Base-by-base conservation (phyloP, 2,797 vertebrate species). In the Moxostoma hubbsi region DNA sequence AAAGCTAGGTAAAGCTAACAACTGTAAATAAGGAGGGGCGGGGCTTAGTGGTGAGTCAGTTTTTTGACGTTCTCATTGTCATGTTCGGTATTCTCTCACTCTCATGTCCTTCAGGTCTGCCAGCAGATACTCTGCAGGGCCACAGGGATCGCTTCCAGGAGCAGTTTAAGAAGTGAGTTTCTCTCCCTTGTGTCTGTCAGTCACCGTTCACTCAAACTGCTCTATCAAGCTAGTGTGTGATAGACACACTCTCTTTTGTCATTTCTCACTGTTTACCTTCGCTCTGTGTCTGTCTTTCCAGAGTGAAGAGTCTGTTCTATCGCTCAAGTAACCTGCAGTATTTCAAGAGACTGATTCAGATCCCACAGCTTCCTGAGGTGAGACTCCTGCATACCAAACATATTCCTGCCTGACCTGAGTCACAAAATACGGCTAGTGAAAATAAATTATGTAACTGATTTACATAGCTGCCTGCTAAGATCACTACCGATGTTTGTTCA, bases 281-380 rank as follows among this genome's bases (percentile, higher is more conserved):
- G 53, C 67, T 43, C 61, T 46, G 7, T 53, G 7, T 74, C 13
- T 71, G 45, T 58, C 81, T 50, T 5, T 82, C 36, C 10, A 99
- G 98, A 92, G 89, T 99, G 87, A 99, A 98, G 92, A 97, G 96
- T 85, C 92, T 98, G 36, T 98, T 99, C 90, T 98, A 98, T 86
- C 97, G 97, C 88, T 99, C 98, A 89, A 98, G 98, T 90, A 98
- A 99, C 92, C 91, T 99, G 73, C 98, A 99, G 89, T 99, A 98
- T 91, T 99, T 99, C 91, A 99, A 99, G 89, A 93, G 96, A 63
- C 93, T 99, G 81, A 97, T 99, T 87, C 98, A 99, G 94, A 99
- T 99, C 90, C 97, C 97, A 0, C 97, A 99, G 90, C 91, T 99
- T 88, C 97, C 98, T 1, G 98, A 99, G 96, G 97, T 99, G 88